A percentile compares a stretch with the other conserved stretches of the same genome.
phyloP scores from a whole-genome alignment of 2,888 invertebrate genomes.

The Tenthredo notha region DNA sequence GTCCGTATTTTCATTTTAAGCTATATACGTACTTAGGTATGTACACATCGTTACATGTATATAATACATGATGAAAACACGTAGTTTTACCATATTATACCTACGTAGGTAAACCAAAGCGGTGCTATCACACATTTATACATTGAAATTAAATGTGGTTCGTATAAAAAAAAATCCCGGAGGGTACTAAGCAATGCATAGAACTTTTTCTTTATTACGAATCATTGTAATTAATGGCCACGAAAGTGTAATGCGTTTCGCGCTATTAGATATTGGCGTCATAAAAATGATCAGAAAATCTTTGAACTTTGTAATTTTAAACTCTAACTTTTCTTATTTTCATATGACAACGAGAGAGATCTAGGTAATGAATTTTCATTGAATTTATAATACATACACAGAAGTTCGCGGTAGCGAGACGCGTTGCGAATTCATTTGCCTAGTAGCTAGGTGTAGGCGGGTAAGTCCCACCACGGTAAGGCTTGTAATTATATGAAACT shows the following conservation, averaged over 20 bases:
- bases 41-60: not conserved
- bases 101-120: not conserved
- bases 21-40: not conserved
- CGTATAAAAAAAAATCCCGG: not conserved
- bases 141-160: constrained; percentile 45
- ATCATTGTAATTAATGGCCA: constrained; percentile 41
- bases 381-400: not conserved
- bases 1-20: constrained; percentile 1
- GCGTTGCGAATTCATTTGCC: constrained; percentile 40
- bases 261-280: not conserved
- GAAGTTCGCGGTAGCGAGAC: not conserved
- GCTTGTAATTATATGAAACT: constrained; percentile 47
- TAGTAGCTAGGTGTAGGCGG: not conserved
- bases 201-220: constrained; percentile 13
- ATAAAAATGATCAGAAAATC: not conserved
- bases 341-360: not conserved
- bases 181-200: not conserved
- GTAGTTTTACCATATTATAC: not conserved
- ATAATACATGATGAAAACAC: not conserved
- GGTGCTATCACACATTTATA: not conserved
- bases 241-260: not conserved
- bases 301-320: no score
- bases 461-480: not conserved
- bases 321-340: no score
- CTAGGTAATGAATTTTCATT: not conserved